Evolutionary conservation across 2,888 invertebrate genomes (phyloP).

Genomic region (Mythimna impura): DNA sequence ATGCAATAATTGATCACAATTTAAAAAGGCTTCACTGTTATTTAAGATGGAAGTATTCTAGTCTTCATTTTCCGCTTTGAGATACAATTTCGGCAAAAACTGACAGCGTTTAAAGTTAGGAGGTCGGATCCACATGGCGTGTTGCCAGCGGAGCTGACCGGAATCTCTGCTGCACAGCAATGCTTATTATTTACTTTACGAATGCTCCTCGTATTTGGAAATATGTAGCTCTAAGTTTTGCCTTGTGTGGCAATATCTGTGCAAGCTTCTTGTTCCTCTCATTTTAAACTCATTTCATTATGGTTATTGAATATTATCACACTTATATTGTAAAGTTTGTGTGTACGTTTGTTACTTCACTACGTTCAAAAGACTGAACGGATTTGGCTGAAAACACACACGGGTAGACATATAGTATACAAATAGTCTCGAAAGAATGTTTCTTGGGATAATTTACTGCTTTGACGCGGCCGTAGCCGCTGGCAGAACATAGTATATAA

Average conservation of each 20-base stretch:
- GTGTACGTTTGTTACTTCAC: no score
- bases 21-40: background rate
- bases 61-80: conserved; percentile 10
- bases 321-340: no score
- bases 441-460: no score
- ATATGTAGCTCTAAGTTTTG: background rate
- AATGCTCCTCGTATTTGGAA: conserved; percentile 27
- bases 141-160: conserved; percentile 43
- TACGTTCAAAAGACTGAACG: no score
- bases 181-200: conserved; percentile 46
- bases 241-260: background rate
- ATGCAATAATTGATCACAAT: no score
- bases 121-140: conserved; percentile 43
- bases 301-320: no score
- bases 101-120: conserved; percentile 31
- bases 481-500: no score
- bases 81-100: conserved; percentile 38
- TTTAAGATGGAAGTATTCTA: background rate
- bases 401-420: no score
- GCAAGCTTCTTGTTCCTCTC: background rate
- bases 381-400: no score
- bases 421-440: no score
- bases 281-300: background rate
- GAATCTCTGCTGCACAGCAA: conserved; percentile 25
- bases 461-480: no score